These are phyloP conservation scores for Gymnogyps californianus DNA, from an alignment of 2,113 vertebrate species.

Conservation along the genomic window DNA sequence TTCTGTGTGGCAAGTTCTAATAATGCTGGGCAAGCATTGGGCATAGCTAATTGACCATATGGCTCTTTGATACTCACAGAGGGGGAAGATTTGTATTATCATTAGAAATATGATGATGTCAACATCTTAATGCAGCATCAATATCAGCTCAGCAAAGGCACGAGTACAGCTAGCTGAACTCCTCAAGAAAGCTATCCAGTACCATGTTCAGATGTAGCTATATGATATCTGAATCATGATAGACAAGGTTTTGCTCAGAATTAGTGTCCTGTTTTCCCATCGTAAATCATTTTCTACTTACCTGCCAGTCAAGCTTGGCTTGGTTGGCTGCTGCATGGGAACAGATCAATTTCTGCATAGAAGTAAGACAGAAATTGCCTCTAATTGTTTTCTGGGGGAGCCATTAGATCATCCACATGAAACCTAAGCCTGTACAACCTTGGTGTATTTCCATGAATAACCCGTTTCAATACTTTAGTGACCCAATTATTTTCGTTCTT, in stretches of 20 bases:
- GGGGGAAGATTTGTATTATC: neutral
- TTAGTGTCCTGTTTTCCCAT: conserved; percentile 1
- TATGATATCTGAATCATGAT: neutral
- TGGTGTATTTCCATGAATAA: conserved; percentile 20
- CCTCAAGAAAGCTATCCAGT: neutral
- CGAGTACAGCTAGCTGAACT: neutral
- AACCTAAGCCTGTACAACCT: neutral
- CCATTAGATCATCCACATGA: conserved; percentile 26
- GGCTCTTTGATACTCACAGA: neutral
- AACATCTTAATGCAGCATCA: neutral
- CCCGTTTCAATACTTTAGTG: conserved; percentile 2
- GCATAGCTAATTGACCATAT: neutral
- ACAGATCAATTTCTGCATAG: conserved; percentile 29
- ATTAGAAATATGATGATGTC: neutral
- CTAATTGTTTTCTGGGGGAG: conserved; percentile 59
- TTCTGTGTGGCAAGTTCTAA: neutral
- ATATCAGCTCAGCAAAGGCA: neutral
- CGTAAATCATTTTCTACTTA: neutral
- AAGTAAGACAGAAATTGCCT: conserved; percentile 17
- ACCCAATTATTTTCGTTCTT: conserved; percentile 44
- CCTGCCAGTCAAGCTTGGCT: conserved; percentile 13
- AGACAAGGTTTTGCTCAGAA: conserved; percentile 12
- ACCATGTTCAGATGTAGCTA: neutral
- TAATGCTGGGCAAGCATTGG: neutral
- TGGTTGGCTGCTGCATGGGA: conserved; percentile 10